Base-by-base conservation (phyloP, 2,797 vertebrate genomes). In the Gallirallus australis region DNA sequence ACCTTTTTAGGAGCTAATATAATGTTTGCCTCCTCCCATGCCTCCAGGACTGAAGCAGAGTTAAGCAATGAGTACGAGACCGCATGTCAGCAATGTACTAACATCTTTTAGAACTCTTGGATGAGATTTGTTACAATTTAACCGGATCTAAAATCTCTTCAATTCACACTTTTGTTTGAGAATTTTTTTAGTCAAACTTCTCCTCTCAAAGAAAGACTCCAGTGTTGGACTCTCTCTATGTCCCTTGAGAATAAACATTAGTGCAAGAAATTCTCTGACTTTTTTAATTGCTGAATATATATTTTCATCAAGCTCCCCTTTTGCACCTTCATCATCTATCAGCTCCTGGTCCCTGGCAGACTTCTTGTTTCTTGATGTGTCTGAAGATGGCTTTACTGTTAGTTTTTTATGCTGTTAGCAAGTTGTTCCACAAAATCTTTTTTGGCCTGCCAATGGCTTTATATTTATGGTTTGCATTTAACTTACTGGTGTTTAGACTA, bases 401-500 rank as follows among this genome's bases (percentile, higher is more conserved):
- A 78, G 33, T 12, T 86, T 78, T 45, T 91, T 76, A 63, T 61
- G 33, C 42, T 1, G 3, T 84, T 95, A 93, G 28, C 82, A 93
- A 79, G 73, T 89, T 82, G 50, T 84, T 95, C 59, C 47, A 91
- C 92, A 86, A 82, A 82, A 66, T 18, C 30, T 76, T 90, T 90
- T 89, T 84, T 93, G 52, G 73, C 52, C 80, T 79, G 70, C 40
- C 69, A 89, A 30, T 90, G 66, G 16, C 87, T 94, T 92, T 84
- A 82, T 80, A 92, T 95, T 96, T 95, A 95, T 84, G 54, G 15
- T 84, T 89, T 90, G 70, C 76, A 69, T 94, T 95, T 86, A 79
- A 89, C 28, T 90, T 95, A 52, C 70, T 94, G 54, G n/a, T 95
- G 85, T 94, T 96, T 92, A 95, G 91, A 95, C 63, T 88, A 90